Evolutionary conservation across 2,113 vertebrate species (phyloP).

Genomic region (Phylloscopus trochilus): DNA sequence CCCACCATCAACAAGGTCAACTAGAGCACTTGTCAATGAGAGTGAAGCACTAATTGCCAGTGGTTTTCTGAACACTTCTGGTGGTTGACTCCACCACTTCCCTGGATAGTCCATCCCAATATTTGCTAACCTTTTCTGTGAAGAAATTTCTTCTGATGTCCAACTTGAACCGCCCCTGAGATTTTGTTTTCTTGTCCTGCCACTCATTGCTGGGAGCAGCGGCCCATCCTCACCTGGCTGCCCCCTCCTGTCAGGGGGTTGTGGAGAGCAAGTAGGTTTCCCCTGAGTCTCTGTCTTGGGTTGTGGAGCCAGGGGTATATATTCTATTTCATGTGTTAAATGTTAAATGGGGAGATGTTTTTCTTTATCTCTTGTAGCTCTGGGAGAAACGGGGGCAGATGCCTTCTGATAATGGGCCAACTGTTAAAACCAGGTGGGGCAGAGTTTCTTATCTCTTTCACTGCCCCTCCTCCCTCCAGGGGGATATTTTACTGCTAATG

Average conservation of each 20-base stretch:
- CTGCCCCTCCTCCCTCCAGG: too few species aligned
- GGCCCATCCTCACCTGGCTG: accelerated
- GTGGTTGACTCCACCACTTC: not conserved
- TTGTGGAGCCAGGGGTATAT: too few species aligned
- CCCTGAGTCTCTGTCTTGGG: not conserved
- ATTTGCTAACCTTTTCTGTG: accelerated
- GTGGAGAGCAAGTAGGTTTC: not conserved
- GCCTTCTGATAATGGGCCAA: too few species aligned
- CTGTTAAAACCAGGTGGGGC: too few species aligned
- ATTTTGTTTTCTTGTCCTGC: not conserved
- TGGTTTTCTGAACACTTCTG: too few species aligned
- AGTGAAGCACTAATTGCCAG: not conserved
- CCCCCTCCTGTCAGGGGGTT: not conserved
- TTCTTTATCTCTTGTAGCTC: too few species aligned
- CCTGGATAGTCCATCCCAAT: not conserved
- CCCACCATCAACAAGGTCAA: not conserved
- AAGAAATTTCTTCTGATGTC: not conserved
- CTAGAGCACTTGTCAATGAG: not conserved
- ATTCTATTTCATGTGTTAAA: too few species aligned
- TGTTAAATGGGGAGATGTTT: too few species aligned
- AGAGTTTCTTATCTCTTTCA: too few species aligned
- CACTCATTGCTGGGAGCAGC: not conserved
- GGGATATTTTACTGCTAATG: too few species aligned
- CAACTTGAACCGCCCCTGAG: not conserved
- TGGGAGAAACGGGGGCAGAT: too few species aligned